These are phyloP conservation scores for Bombus turneri DNA, from an alignment of 1,140 invertebrate genomes.

Conservation along the genomic window DNA sequence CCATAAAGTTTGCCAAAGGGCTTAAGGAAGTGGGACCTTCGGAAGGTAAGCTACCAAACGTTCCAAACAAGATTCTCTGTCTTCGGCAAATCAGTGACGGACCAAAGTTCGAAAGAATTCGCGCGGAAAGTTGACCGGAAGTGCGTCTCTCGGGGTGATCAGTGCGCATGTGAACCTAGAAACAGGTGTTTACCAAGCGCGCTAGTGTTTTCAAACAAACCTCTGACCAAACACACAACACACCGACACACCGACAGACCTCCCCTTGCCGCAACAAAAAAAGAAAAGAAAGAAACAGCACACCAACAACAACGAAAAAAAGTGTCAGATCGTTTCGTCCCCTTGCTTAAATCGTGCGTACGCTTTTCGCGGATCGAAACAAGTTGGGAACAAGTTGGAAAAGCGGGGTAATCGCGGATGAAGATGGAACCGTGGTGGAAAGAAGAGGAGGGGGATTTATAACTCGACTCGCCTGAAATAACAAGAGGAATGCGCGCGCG, in stretches of 20 bases:
- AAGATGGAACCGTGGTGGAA: constrained; percentile 35
- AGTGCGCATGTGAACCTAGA: not conserved
- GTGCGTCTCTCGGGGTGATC: not conserved
- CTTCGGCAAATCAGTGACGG: not conserved
- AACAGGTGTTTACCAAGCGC: not conserved
- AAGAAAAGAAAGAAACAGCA: not conserved
- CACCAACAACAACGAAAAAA: not conserved
- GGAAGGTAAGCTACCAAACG: not conserved
- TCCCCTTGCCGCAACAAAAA: not conserved
- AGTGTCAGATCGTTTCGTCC: not conserved
- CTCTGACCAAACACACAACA: too few relatives aligned
- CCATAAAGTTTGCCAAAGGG: too few relatives aligned
- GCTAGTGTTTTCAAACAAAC: not conserved
- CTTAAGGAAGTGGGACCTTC: too few relatives aligned
- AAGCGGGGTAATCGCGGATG: not conserved
- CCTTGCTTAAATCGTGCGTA: not conserved
- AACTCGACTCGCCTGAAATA: constrained; percentile 61
- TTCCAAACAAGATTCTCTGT: not conserved
- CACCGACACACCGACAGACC: too few relatives aligned
- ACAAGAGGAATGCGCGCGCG: constrained; percentile 62
- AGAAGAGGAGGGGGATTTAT: constrained; percentile 50
- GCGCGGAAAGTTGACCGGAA: not conserved
- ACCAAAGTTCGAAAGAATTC: not conserved
- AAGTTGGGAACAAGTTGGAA: not conserved
- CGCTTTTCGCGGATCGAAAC: not conserved